phyloP scores from a whole-genome alignment of 2,113 vertebrate genomes.

The Felis chaus region DNA sequence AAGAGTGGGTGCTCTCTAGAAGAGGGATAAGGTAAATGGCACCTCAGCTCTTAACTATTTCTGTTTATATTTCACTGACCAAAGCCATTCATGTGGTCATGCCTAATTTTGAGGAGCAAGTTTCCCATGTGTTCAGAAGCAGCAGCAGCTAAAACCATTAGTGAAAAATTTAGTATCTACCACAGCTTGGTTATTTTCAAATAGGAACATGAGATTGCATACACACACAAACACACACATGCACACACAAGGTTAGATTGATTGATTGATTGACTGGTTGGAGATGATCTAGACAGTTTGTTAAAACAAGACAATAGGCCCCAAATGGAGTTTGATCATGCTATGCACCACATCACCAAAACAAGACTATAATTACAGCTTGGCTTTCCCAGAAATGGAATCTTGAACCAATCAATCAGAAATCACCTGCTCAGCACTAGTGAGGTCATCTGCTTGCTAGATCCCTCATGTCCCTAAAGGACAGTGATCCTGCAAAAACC shows the following conservation, averaged over 20 bases:
- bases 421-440: background rate
- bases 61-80: background rate
- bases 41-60: background rate
- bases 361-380: background rate
- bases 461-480: background rate
- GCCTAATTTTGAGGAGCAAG: background rate
- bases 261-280: background rate
- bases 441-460: background rate
- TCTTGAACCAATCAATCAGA: background rate
- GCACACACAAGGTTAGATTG: background rate
- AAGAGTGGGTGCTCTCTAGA: background rate
- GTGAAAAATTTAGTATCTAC: background rate
- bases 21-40: background rate
- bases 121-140: background rate
- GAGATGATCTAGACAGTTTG: background rate
- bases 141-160: background rate
- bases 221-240: background rate
- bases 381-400: background rate
- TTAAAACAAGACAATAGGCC: background rate
- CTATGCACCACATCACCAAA: background rate
- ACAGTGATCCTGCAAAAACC: background rate
- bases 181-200: background rate
- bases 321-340: background rate
- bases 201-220: background rate
- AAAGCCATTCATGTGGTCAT: background rate